Evolutionary conservation across 1,140 invertebrate species (phyloP).

Genomic region (Pogonognathellus flavescens): DNA sequence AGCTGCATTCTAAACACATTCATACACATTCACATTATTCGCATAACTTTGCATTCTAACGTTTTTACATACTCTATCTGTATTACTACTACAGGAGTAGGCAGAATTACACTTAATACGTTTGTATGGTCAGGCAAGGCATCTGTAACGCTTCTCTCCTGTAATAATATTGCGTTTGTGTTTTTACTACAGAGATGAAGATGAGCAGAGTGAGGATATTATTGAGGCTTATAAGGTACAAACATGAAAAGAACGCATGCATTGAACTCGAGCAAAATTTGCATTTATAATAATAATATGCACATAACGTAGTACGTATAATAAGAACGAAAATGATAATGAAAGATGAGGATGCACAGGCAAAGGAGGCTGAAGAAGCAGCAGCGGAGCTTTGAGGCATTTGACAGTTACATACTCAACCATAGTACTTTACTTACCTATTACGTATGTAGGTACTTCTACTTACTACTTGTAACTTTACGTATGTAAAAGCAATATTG

Average conservation of each 20-base stretch:
- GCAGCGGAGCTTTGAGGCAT: constrained; percentile 15
- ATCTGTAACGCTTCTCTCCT: not conserved
- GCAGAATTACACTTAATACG: no score
- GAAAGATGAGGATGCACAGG: not conserved
- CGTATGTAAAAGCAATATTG: not conserved
- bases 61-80: not conserved
- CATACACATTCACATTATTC: not conserved
- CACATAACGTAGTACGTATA: constrained; percentile 13
- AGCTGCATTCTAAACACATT: constrained; percentile 17
- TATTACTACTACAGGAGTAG: no score
- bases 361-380: not conserved
- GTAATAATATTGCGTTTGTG: not conserved
- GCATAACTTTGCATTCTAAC: not conserved
- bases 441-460: no score
- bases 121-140: not conserved
- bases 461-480: not conserved
- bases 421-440: not conserved
- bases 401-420: constrained; percentile 34
- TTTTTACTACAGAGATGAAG: not conserved
- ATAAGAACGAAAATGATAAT: constrained; percentile 30
- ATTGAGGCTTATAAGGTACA: not conserved
- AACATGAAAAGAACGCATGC: constrained; percentile 20
- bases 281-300: constrained; percentile 51
- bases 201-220: not conserved
- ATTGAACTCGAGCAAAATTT: constrained; percentile 47